Conservation (phyloP, 2,113 vertebrate genomes). For the Prolemur simus region DNA sequence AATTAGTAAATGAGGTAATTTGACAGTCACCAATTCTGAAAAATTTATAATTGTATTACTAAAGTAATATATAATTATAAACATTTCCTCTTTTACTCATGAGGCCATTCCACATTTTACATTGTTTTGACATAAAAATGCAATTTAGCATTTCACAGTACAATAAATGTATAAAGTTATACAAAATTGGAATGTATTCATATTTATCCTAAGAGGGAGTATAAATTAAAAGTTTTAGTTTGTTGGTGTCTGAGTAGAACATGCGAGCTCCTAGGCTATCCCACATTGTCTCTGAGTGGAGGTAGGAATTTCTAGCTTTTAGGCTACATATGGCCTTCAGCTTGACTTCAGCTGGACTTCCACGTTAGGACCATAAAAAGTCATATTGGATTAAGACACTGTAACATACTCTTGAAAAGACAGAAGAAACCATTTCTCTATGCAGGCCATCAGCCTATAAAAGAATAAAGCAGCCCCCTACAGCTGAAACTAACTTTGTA, state of each 20-base stretch:
- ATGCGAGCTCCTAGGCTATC: not conserved
- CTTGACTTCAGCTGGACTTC: not conserved
- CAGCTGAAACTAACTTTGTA: not conserved
- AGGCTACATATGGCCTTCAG: not conserved
- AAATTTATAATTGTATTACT: constrained; percentile 9
- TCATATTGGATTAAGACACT: not conserved
- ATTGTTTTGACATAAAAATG: not conserved
- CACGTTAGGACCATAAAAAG: not conserved
- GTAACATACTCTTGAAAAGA: not conserved
- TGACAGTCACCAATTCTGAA: not conserved
- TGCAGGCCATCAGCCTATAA: not conserved
- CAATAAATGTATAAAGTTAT: not conserved
- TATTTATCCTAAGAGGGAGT: not conserved
- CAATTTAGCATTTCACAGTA: not conserved
- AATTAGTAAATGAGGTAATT: not conserved
- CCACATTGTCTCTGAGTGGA: not conserved
- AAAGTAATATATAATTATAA: not conserved
- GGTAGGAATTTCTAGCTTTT: not conserved
- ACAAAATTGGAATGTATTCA: not conserved
- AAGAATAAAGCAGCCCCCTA: not conserved
- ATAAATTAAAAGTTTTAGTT: not conserved
- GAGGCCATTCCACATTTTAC: not conserved
- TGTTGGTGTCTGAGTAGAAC: not conserved
- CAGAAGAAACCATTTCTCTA: not conserved
- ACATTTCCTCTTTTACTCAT: constrained; percentile 9